Percentiles rank a stretch among this genome's conserved stretches.
Evolutionary conservation across 2,888 invertebrate genomes (phyloP).

Genomic region (Caenorhabditis macrosperma): DNA sequence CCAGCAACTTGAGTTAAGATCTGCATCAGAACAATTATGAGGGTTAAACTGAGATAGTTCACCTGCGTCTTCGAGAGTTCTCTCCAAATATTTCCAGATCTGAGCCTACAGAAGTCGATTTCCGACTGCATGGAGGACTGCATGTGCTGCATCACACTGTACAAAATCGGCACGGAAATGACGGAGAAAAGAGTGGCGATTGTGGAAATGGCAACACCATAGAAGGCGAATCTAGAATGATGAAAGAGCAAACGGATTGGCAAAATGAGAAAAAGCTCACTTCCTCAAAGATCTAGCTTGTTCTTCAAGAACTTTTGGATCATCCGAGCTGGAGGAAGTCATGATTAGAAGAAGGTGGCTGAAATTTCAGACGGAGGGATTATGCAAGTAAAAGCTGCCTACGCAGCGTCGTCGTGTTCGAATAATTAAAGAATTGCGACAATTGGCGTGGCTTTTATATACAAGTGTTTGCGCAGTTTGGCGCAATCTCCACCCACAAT

Average conservation of each 20-base stretch:
- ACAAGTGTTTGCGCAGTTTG: constrained; percentile 60
- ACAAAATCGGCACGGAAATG: constrained; percentile 65
- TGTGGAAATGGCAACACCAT: constrained; percentile 63
- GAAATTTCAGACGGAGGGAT: background rate
- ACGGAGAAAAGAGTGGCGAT: constrained; percentile 61
- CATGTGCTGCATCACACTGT: constrained; percentile 69
- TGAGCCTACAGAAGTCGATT: constrained; percentile 61
- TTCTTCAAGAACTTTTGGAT: constrained; percentile 53
- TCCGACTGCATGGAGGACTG: constrained; percentile 66
- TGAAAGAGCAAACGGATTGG: background rate
- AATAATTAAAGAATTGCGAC: constrained; percentile 63
- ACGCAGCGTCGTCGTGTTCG: constrained; percentile 26
- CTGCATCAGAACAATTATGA: constrained; percentile 17
- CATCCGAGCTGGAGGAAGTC: constrained; percentile 57
- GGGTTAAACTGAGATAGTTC: background rate
- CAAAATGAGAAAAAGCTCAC: constrained; percentile 13
- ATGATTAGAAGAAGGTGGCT: constrained; percentile 21
- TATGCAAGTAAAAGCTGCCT: constrained; percentile 9
- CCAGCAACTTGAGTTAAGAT: constrained; percentile 59
- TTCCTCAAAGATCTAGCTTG: constrained; percentile 57
- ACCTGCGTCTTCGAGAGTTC: constrained; percentile 63
- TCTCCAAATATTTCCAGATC: constrained; percentile 64
- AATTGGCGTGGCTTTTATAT: constrained; percentile 60
- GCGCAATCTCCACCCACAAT: constrained; percentile 61
- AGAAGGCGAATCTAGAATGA: constrained; percentile 53